Evolutionary conservation across 23 tunicate genomes (phyloP).

Genomic region (Pegea sp.): DNA sequence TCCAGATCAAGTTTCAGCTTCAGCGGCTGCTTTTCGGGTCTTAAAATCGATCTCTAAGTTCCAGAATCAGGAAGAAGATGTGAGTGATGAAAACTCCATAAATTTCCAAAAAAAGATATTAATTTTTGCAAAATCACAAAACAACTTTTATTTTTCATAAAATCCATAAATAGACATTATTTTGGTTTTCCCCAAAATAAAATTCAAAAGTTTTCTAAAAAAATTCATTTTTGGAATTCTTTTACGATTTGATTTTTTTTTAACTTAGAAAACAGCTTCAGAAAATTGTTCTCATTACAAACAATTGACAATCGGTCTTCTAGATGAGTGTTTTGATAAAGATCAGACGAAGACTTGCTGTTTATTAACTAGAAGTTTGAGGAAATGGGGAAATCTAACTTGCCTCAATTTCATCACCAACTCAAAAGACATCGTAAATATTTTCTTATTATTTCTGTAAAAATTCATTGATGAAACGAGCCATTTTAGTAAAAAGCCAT

Average conservation of each 20-base stretch:
- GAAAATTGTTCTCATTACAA: no score
- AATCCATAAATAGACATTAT: no score
- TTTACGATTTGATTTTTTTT: no score
- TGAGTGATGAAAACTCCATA: slow-evolving; percentile 2
- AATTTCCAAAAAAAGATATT: not conserved
- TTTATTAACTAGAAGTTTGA: slow-evolving; percentile 10
- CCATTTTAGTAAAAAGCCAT: not conserved
- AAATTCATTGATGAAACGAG: not conserved
- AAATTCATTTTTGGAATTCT: no score
- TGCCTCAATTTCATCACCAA: slow-evolving; percentile 40
- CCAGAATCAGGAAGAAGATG: slow-evolving; percentile 7
- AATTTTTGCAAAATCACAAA: not conserved
- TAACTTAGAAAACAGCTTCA: no score
- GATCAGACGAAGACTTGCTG: slow-evolving; percentile 5
- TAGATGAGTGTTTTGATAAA: slow-evolving; percentile 23
- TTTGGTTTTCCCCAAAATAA: no score
- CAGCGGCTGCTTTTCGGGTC: slow-evolving; percentile 26
- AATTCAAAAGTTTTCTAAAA: no score
- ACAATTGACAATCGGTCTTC: slow-evolving; percentile 11
- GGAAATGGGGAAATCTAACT: slow-evolving; percentile 42
- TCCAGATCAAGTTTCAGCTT: slow-evolving; percentile 26
- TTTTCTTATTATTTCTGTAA: not conserved
- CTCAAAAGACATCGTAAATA: slow-evolving; percentile 17
- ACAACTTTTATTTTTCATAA: no score
- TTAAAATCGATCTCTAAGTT: slow-evolving; percentile 15